Conservation (phyloP, 2,888 invertebrate species). For the Ophion obscuratus region DNA sequence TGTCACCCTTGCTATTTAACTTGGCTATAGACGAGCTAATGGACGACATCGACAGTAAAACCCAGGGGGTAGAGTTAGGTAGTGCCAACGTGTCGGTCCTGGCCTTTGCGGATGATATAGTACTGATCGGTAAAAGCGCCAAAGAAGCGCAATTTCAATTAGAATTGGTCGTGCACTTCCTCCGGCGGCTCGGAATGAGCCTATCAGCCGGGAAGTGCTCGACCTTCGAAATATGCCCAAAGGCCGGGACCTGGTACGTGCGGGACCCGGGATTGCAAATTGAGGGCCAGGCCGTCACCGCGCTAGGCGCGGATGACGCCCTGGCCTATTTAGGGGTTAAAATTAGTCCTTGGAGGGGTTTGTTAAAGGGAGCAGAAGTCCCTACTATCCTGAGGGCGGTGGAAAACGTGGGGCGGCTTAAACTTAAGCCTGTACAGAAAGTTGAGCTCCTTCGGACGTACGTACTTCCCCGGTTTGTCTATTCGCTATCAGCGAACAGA, state of each 20-base stretch:
- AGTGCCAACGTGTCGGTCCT: too few species aligned
- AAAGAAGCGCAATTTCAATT: too few species aligned
- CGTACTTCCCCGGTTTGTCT: constrained; percentile 39
- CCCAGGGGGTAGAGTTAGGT: too few species aligned
- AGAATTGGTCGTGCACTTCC: too few species aligned
- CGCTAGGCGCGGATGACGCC: neutral
- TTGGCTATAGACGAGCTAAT: too few species aligned
- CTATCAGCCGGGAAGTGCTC: constrained; percentile 54
- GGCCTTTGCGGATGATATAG: too few species aligned
- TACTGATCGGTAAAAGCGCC: too few species aligned
- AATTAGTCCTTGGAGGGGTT: constrained; percentile 24
- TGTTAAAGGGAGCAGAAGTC: constrained; percentile 12
- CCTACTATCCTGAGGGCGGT: neutral
- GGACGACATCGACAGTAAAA: too few species aligned
- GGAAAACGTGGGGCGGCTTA: constrained; percentile 16
- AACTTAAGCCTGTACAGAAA: constrained; percentile 53
- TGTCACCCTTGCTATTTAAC: too few species aligned
- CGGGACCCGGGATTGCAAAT: constrained; percentile 37
- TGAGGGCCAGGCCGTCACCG: neutral
- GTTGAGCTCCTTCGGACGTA: constrained; percentile 27
- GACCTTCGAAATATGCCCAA: constrained; percentile 8
- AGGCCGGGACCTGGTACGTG: constrained; percentile 45
- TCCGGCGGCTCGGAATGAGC: constrained; percentile 55
- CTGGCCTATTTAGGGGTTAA: constrained; percentile 12
- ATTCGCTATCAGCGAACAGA: constrained; percentile 12